phyloP scores from a whole-genome alignment of 1,140 invertebrate species.

The Rhynchophorus ferrugineus region DNA sequence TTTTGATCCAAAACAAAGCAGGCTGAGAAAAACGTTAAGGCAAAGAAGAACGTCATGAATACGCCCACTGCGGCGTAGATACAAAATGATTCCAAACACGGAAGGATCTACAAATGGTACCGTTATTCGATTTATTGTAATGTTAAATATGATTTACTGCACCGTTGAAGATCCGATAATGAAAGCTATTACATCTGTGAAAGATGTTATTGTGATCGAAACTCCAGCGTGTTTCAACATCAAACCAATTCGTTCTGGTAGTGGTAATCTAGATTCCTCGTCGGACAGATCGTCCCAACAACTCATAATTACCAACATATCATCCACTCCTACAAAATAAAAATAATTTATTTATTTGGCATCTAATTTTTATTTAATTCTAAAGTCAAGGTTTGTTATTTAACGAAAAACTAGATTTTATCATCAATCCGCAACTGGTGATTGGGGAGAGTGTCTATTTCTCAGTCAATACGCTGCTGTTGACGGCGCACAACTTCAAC shows the following conservation, averaged over 20 bases:
- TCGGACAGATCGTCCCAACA: constrained; percentile 55
- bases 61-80: constrained; percentile 65
- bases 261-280: constrained; percentile 44
- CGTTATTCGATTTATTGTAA: not conserved
- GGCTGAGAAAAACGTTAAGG: constrained; percentile 72
- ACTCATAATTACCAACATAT: constrained; percentile 76
- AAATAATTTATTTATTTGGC: not conserved
- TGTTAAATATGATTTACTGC: constrained; percentile 20
- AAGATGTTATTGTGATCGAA: constrained; percentile 74
- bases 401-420: too few relatives aligned
- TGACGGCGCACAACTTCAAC: too few relatives aligned
- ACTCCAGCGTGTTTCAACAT: constrained; percentile 72
- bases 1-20: constrained; percentile 62
- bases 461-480: too few relatives aligned
- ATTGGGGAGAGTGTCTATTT: too few relatives aligned
- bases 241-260: constrained; percentile 55
- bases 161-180: constrained; percentile 62
- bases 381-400: too few relatives aligned
- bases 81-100: constrained; percentile 66
- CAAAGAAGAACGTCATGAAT: constrained; percentile 64
- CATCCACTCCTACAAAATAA: constrained; percentile 54
- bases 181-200: constrained; percentile 76
- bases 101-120: constrained; percentile 55
- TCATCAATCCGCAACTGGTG: too few relatives aligned
- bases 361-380: too few relatives aligned